Evolutionary conservation across 2,888 invertebrate genomes (phyloP).

Genomic region (Carpatolechia fugitivella): DNA sequence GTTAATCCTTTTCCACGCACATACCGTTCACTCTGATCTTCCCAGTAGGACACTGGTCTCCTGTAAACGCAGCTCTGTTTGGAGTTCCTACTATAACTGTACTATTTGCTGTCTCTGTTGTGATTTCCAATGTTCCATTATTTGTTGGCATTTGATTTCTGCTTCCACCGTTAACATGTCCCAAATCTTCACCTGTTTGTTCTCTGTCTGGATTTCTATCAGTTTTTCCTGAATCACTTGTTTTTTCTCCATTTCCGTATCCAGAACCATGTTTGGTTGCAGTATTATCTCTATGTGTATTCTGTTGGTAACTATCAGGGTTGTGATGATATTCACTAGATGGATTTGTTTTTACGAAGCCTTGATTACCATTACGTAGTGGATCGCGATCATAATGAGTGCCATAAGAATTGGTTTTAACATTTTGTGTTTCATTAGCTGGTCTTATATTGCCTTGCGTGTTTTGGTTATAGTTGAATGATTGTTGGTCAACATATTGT

Average conservation of each 20-base stretch:
- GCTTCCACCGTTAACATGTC: not conserved
- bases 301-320: not conserved
- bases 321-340: not conserved
- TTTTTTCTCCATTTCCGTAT: not conserved
- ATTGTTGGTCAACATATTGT: not conserved
- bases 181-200: not conserved
- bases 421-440: not conserved
- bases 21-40: conserved; percentile 24
- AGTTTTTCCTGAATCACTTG: not conserved
- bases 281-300: not conserved
- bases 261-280: no score
- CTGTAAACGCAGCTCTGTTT: conserved; percentile 35
- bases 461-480: not conserved
- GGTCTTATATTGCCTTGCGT: no score
- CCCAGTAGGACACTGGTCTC: conserved; percentile 33
- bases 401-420: not conserved
- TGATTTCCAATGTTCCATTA: not conserved
- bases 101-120: not conserved
- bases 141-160: not conserved
- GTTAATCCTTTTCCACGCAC: conserved; percentile 29
- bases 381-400: not conserved
- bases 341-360: not conserved
- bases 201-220: not conserved
- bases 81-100: not conserved
- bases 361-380: not conserved